Conservation (phyloP, 2,888 invertebrate genomes). For the Schizaphis graminum region DNA sequence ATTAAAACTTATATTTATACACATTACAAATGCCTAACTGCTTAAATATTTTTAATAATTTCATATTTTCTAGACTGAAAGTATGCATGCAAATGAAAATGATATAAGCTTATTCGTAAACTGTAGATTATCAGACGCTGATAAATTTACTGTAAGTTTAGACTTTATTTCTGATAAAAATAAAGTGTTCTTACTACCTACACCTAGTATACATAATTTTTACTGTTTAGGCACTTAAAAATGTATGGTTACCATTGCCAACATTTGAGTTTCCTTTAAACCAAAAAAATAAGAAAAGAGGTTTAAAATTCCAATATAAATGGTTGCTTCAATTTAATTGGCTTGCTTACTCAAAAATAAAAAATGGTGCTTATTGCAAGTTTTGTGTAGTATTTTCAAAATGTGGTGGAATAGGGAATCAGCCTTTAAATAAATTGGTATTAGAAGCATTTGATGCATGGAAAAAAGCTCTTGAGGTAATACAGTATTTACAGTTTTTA, state of each 20-base stretch:
- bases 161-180: background rate
- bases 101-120: too few relatives aligned
- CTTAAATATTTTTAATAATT: background rate
- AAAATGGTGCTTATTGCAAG: background rate
- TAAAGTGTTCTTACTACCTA: background rate
- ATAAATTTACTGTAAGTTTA: too few relatives aligned
- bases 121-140: too few relatives aligned
- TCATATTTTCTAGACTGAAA: too few relatives aligned
- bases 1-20: background rate
- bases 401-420: background rate
- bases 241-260: background rate
- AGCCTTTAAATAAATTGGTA: background rate
- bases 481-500: background rate
- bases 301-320: constrained; percentile 8
- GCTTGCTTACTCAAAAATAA: background rate
- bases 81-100: too few relatives aligned
- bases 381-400: background rate
- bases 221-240: constrained; percentile 3
- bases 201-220: background rate
- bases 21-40: background rate
- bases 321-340: background rate
- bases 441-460: background rate
- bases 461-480: background rate
- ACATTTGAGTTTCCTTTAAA: background rate
- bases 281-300: background rate